Percentiles rank a stretch among this genome's conserved stretches.
Conservation (phyloP, 92 coral and sea anemone species). For the Parazoanthus darwini region DNA sequence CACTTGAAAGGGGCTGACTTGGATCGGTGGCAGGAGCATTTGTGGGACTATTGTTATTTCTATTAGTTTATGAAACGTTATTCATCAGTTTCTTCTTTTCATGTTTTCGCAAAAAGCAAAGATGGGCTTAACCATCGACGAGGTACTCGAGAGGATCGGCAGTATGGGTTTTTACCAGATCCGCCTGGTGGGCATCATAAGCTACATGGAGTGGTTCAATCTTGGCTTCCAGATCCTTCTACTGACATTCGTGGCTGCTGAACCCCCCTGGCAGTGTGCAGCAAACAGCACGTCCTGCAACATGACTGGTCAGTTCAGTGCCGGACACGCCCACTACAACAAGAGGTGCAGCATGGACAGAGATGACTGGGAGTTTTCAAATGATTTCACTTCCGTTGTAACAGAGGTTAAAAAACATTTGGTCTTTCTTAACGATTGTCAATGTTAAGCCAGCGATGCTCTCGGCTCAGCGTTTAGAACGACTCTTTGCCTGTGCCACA, state of each 20-base stretch:
- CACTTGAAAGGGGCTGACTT: too few species aligned
- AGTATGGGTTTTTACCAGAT: slow-evolving; percentile 73
- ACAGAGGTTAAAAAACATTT: slow-evolving; percentile 57
- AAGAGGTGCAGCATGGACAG: slow-evolving; percentile 70
- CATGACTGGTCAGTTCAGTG: slow-evolving; percentile 41
- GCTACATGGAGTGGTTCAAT: slow-evolving; percentile 53
- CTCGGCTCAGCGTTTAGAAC: too few species aligned
- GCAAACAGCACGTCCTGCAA: slow-evolving; percentile 62
- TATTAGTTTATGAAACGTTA: too few species aligned
- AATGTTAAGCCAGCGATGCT: too few species aligned
- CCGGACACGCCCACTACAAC: slow-evolving; percentile 52
- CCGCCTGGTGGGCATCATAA: slow-evolving; percentile 54
- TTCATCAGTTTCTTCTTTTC: too few species aligned
- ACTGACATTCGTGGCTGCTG: slow-evolving; percentile 68
- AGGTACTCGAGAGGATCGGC: slow-evolving; percentile 71
- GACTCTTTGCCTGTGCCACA: neutral
- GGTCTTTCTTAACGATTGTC: too few species aligned
- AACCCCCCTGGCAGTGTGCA: slow-evolving; percentile 81
- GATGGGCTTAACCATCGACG: slow-evolving; percentile 67
- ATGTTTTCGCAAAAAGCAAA: neutral
- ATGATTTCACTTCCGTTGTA: slow-evolving; percentile 66
- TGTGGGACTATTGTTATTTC: too few species aligned
- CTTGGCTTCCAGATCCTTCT: slow-evolving; percentile 73
- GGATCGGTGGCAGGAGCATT: too few species aligned
- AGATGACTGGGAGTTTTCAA: slow-evolving; percentile 62